Evolutionary conservation across 1,140 invertebrate species (phyloP), one percentile per base, ranked within the genome.

Genomic region (Brachionus calyciflorus): DNA sequence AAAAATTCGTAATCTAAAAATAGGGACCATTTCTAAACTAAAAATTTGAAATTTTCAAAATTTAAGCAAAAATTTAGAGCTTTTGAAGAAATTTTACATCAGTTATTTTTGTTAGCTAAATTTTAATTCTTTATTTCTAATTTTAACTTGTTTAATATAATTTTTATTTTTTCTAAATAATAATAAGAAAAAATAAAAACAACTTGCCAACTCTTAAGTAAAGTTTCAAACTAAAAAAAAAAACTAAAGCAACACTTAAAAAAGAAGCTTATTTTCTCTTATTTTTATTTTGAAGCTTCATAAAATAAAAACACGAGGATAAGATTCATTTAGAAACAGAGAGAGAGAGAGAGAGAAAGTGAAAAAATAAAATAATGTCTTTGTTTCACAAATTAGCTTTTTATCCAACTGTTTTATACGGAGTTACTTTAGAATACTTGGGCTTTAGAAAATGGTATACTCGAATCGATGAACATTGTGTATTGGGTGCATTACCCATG

Each of bases 391-490:
- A 73, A 41, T 41, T 73, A 17, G 28, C 46, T 73, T 73, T 73
- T 46, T 55, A 51, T 49, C 69, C 69, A 37, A 37, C 46, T 14
- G 24, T 73, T 49, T 49, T 21, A 7, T 73, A 73, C 33, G 69
- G 69, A 21, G 19, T 49, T 49, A 46, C 46, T 40, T 33, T 73
- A 33, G 69, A 73, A 33, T 73, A 53, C 12, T 17, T 49, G 2
- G 69, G 69, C 26, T n/a, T 73, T 1, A 49, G 73, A 57, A 37
- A 40, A 76, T 76, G 73, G 73, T 76, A 57, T 30, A 76, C 49
- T 26, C 49, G 53, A 14, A 57, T 76, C 7, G 73, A 76, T 21
- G 49, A 60, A 12, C 26, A 76, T 26, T 57, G 49, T 33, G 40
- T 76, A n/a, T 14, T 76, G 7, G 73, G 73, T 19, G 73, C 73